Conservation (phyloP, 30 jellyfish, hydroid and myxozoan genomes). For the Mastigias papua region DNA sequence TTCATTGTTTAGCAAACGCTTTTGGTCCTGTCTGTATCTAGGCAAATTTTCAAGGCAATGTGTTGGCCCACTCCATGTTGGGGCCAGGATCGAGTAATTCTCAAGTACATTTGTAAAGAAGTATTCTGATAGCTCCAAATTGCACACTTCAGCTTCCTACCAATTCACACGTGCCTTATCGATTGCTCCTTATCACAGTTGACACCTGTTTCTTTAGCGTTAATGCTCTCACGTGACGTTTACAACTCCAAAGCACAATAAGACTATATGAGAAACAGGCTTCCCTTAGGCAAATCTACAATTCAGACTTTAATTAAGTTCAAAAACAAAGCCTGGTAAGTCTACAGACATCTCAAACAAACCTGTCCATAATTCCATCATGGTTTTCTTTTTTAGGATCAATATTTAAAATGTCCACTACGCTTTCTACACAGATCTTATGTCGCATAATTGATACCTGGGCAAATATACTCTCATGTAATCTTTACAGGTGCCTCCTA, state of each 20-base stretch:
- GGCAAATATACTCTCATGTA: not conserved
- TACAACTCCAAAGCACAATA: not conserved
- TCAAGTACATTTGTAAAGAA: too few species aligned
- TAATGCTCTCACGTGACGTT: not conserved
- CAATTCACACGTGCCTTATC: too few species aligned
- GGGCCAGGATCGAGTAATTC: too few species aligned
- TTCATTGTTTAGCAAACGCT: too few species aligned
- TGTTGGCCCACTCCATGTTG: too few species aligned
- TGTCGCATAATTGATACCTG: not conserved
- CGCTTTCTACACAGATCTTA: not conserved
- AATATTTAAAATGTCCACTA: not conserved
- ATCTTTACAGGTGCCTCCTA: not conserved
- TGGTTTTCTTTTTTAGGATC: not conserved
- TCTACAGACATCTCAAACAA: not conserved
- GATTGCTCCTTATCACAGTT: too few species aligned
- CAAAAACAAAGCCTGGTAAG: not conserved
- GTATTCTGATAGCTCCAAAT: too few species aligned
- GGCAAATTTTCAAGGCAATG: too few species aligned
- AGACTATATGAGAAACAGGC: too few species aligned
- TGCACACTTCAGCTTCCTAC: too few species aligned
- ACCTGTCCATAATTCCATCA: not conserved
- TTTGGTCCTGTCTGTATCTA: too few species aligned
- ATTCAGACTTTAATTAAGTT: not conserved
- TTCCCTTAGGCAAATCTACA: not conserved
- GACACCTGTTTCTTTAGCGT: too few species aligned